Base-by-base conservation (phyloP, 2,797 vertebrate genomes). In the Erpetoichthys calabaricus region DNA sequence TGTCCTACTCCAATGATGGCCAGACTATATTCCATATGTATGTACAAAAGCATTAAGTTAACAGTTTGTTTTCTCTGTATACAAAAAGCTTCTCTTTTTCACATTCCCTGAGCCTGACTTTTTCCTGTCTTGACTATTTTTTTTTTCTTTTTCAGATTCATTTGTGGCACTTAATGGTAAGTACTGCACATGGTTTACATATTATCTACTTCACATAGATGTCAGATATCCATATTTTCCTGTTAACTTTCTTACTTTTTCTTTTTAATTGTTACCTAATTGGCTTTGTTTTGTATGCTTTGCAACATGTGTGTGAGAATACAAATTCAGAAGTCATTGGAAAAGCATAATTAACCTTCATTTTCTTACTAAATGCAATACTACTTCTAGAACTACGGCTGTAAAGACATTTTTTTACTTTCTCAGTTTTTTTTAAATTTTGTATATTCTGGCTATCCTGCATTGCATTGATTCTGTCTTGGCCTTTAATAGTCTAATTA, bases 161-260 rank as follows among this genome's bases (percentile, higher is more conserved):
- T 98, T 98, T 71, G 93, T 98, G 91, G 95, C 95, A 42, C 82
- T 98, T 77, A 98, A 98, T 77, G 94, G 95, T 98, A 90, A 95
- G 94, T 87, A 83, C 67, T 65, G 65, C 58, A 58, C 51, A 60
- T 65, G 7, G 41, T 42, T 41, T 25, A 68, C 62, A 69, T 66
- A 61, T 61, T 72, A 71, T 25, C 25, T 25, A 25, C 25, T 25
- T 25, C 25, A 25, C 25, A 25, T 25, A 25, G 25, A 25, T 25
- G 25, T 25, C 25, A 25, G 25, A 25, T 25, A 25, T 25, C 25
- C 76, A 76, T 68, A 63, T 59, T 68, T 67, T 64, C 65, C 67
- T 78, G 74, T 74, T 65, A 62, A 55, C 73, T 75, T 77, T 78
- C 67, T 69, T 63, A 79, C 66, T 75, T 72, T 66, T 70, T 75